These are phyloP conservation scores for Tolmerus cingulatus DNA, from an alignment of 2,888 invertebrate species.

Conservation along the genomic window DNA sequence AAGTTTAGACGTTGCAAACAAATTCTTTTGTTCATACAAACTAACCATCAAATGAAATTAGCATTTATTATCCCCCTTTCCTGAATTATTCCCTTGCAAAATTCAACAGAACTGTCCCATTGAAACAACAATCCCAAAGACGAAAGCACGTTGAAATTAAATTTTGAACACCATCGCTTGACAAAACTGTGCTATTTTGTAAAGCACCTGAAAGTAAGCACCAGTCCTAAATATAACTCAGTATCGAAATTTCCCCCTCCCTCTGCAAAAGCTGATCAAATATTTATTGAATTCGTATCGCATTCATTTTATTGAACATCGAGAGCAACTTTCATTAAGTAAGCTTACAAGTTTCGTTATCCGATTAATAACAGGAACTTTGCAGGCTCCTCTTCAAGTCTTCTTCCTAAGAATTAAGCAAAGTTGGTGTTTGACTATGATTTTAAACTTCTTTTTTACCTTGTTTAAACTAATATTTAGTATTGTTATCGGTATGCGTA, in stretches of 20 bases:
- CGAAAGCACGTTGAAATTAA: not conserved
- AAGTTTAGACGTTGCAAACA: too few relatives aligned
- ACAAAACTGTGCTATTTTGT: not conserved
- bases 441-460: not conserved
- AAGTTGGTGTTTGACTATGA: not conserved
- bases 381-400: not conserved
- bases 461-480: too few relatives aligned
- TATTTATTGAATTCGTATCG: not conserved
- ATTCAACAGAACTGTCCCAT: not conserved
- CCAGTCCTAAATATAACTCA: not conserved
- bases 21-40: too few relatives aligned
- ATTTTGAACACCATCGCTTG: not conserved
- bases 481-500: too few relatives aligned
- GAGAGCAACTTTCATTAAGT: not conserved
- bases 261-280: not conserved
- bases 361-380: not conserved
- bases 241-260: not conserved
- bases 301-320: not conserved
- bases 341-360: not conserved
- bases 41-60: too few relatives aligned
- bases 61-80: too few relatives aligned
- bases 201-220: not conserved
- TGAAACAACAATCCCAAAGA: not conserved
- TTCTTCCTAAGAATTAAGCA: not conserved
- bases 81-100: too few relatives aligned